Base-by-base conservation (phyloP, 2,113 vertebrate species). In the Tichodroma muraria region DNA sequence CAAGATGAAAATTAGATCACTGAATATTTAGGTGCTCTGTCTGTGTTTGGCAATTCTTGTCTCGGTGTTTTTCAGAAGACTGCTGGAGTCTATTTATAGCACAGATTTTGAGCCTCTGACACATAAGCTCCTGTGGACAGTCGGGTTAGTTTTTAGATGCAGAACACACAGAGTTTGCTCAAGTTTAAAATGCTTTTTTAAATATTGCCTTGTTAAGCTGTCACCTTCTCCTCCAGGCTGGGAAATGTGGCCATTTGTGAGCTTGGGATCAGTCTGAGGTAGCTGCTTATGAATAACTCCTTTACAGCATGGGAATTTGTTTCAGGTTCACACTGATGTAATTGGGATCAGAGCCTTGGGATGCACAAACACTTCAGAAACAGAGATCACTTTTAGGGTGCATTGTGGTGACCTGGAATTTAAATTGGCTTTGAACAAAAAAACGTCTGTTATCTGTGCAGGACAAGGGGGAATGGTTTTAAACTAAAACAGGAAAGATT, bases 51-150 rank as follows among this genome's bases (percentile, higher is more conserved):
- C 49, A 71, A 68, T 88, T 88, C 64, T 68, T 50, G 86, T 90
- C 85, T 89, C 0, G 3, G 23, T 94, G 93, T 56, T 85, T 90
- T 95, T 93, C 68, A 44, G 66, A 59, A 79, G 89, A 4, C 45
- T 85, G 71, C 68, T 91, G 60, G 79, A 64, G 25, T 85, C 72
- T 94, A 91, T 95, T 94, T 96, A 88, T 96, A 95, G 93, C 40
- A 10, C 52, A 75, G 72, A 77, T 60, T 93, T 75, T 95, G 81
- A 88, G 85, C 76, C 83, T 60, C 94, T 95, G 93, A 93, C 91
- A 91, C 63, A 59, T 31, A 70, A 85, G 64, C 76, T 90, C 69
- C 52, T 65, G 71, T 73, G 94, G 95, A 91, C 85, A 71, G 56
- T 53, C 0, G 0, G 44, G 60, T 40, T 52, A 5, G 42, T 66